phyloP scores from a whole-genome alignment of 2,888 invertebrate genomes.

The Actias luna region DNA sequence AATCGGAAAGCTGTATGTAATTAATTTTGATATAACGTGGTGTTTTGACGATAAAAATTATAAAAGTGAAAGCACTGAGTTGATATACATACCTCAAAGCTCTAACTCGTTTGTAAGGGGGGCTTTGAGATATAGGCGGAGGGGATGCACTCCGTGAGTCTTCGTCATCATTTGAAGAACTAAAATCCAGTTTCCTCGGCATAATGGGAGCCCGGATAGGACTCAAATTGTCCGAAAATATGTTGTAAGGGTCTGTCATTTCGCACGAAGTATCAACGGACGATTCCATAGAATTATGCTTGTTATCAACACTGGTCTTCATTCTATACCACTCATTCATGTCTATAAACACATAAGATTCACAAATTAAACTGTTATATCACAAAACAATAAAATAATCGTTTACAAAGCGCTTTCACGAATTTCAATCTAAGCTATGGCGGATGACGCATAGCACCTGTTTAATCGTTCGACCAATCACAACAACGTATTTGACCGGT shows the following conservation, averaged over 20 bases:
- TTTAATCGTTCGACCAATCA: constrained; percentile 61
- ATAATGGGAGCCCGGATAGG: constrained; percentile 78
- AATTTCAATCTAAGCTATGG: constrained; percentile 68
- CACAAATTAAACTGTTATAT: constrained; percentile 54
- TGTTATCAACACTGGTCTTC: constrained; percentile 61
- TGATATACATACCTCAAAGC: constrained; percentile 72
- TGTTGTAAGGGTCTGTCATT: constrained; percentile 83
- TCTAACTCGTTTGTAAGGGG: constrained; percentile 83
- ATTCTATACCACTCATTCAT: constrained; percentile 77
- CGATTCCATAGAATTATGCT: constrained; percentile 77
- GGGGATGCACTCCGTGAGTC: constrained; percentile 59
- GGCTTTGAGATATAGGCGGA: constrained; percentile 64
- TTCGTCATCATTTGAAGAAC: constrained; percentile 67
- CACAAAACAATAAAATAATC: constrained; percentile 47
- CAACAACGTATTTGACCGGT: constrained; percentile 62
- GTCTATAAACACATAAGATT: constrained; percentile 53
- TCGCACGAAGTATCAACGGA: constrained; percentile 84
- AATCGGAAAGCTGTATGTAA: background rate
- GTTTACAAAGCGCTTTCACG: constrained; percentile 70
- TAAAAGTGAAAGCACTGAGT: constrained; percentile 29
- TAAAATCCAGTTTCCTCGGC: constrained; percentile 83
- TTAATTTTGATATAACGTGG: constrained; percentile 38
- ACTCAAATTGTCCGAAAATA: constrained; percentile 82
- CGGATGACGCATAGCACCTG: constrained; percentile 81
- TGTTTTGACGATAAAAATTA: constrained; percentile 35